Evolutionary conservation across 2,888 invertebrate genomes (phyloP), one percentile per base, ranked within the genome.

Genomic region (Eledona agricola): DNA sequence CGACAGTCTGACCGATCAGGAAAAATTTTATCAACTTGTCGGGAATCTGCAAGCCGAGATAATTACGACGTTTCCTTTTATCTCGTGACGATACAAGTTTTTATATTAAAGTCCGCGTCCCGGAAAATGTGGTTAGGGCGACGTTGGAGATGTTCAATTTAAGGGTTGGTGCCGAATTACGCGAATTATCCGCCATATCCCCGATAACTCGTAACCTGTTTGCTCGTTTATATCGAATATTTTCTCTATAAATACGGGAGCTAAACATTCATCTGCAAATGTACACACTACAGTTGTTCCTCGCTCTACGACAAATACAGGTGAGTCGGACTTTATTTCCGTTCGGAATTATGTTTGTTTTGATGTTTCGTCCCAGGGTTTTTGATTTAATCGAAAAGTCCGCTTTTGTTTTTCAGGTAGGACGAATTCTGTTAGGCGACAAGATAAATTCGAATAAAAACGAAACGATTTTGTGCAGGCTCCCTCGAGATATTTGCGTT

Each of bases 401-500:
- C 29, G 12, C 15, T 29, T 29, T 29, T 29, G 7, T 29, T 11
- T 12, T 29, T 15, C 29, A 25, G 29, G 12, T 12, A 15, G 17
- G n/a, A n/a, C n/a, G n/a, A n/a, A n/a, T n/a, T n/a, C n/a, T n/a
- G n/a, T n/a, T n/a, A n/a, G n/a, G n/a, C n/a, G n/a, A n/a, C n/a
- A n/a, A n/a, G n/a, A n/a, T n/a, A n/a, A n/a, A n/a, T n/a, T n/a
- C n/a, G n/a, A n/a, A n/a, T n/a, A n/a, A n/a, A n/a, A n/a, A n/a
- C n/a, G n/a, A n/a, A 19, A 26, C 9, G 31, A 31, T n/a, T 28
- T 40, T 40, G 29, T 40, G 10, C 19, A 26, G 26, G 7, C 40
- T 28, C 37, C 25, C 37, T 22, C 16, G 15, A 25, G 40, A 40
- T 40, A 40, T 40, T 40, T 40, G 19, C 26, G 29, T 40, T 40